These are phyloP conservation scores for Hypsopygia costalis DNA, from an alignment of 2,888 invertebrate species.

Conservation along the genomic window DNA sequence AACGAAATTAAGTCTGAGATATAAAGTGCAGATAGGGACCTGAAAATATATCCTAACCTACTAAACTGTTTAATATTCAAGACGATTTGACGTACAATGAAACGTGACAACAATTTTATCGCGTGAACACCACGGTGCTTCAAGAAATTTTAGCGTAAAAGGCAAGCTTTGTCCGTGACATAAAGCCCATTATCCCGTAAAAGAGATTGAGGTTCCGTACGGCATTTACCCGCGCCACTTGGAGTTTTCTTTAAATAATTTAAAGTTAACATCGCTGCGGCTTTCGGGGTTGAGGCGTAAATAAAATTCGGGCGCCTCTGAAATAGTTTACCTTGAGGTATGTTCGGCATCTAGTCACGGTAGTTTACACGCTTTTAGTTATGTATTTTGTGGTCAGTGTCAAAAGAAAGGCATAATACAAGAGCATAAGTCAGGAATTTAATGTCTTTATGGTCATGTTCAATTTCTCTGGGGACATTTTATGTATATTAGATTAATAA, in stretches of 20 bases:
- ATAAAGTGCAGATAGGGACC: too few relatives aligned
- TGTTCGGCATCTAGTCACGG: neutral
- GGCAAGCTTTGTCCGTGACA: neutral
- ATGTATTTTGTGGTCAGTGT: neutral
- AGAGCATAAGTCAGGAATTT: too few relatives aligned
- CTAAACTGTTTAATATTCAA: too few relatives aligned
- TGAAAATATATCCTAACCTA: too few relatives aligned
- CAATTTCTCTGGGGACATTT: too few relatives aligned
- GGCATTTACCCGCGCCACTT: conserved; percentile 1
- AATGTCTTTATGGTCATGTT: too few relatives aligned
- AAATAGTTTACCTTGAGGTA: conserved; percentile 6
- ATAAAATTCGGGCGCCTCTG: conserved; percentile 15
- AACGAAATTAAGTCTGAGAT: too few relatives aligned
- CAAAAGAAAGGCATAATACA: too few relatives aligned
- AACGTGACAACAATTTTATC: conserved; percentile 2
- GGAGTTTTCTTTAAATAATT: conserved; percentile 18
- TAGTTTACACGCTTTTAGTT: neutral
- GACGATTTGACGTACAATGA: neutral
- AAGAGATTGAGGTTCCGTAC: neutral
- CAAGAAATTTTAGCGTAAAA: neutral
- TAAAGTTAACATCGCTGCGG: conserved; percentile 11
- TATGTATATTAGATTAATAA: too few relatives aligned
- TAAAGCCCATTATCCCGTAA: conserved; percentile 4
- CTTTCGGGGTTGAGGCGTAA: conserved; percentile 11
- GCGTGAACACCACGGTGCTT: neutral